A percentile compares a stretch with the other conserved stretches of the same genome.
Evolutionary conservation across 92 coral and sea anemone species (phyloP).

Genomic region (Porites evermanni): DNA sequence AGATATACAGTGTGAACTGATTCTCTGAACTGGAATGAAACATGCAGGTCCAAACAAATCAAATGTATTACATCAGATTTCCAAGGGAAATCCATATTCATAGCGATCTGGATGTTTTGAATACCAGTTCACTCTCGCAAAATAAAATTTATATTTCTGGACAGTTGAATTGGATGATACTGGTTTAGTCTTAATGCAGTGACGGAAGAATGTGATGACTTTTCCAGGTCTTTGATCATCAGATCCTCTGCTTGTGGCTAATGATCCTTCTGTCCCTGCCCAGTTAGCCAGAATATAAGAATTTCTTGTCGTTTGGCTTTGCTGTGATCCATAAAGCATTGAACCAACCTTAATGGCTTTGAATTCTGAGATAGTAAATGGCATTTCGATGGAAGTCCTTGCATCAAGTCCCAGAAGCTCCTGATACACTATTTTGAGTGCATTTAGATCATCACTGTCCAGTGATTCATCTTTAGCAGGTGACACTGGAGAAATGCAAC

Average conservation of each 20-base stretch:
- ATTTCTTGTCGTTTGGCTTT: background rate
- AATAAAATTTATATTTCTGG: background rate
- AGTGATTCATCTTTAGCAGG: too few species aligned
- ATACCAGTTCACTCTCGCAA: background rate
- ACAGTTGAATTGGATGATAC: too few species aligned
- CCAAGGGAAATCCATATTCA: background rate
- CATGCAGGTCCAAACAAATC: too few species aligned
- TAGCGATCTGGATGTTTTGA: background rate
- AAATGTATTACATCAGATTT: too few species aligned
- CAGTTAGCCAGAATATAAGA: background rate
- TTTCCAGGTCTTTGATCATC: background rate
- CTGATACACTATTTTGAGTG: background rate
- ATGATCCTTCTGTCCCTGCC: conserved; percentile 1
- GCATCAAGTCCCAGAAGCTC: background rate
- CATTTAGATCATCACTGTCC: background rate
- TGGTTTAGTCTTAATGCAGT: too few species aligned
- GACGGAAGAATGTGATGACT: background rate
- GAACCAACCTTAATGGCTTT: too few species aligned
- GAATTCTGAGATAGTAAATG: too few species aligned
- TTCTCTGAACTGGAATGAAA: too few species aligned
- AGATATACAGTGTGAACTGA: background rate
- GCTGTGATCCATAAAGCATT: background rate
- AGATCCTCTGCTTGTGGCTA: background rate
- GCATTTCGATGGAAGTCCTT: background rate
- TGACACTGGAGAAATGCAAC: too few species aligned